phyloP scores from a whole-genome alignment of 2,797 vertebrate genomes.

The Hippopotamyrus pictus region DNA sequence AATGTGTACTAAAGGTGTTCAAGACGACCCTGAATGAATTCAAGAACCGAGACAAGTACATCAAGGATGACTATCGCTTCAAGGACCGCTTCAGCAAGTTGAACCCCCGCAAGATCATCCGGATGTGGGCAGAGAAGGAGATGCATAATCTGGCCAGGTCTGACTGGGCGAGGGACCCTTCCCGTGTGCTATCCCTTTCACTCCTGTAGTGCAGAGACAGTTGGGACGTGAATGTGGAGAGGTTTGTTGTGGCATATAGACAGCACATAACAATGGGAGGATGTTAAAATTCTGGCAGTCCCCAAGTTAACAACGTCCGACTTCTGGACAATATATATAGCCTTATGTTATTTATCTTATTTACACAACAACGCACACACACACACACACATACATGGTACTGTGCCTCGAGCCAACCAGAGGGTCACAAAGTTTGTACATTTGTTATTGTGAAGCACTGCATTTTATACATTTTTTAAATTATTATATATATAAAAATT shows the following conservation, averaged over 20 bases:
- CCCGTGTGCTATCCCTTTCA: not conserved
- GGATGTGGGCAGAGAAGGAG: constrained; percentile 98
- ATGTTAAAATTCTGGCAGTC: not conserved
- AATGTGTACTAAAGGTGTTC: constrained; percentile 94
- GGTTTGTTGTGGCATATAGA: not conserved
- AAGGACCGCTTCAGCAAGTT: constrained; percentile 95
- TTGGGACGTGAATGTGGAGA: not conserved
- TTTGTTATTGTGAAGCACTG: not conserved
- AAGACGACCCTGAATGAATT: constrained; percentile 98
- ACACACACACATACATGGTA: too few species aligned
- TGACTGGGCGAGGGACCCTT: not conserved
- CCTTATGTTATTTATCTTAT: too few species aligned
- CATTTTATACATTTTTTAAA: too few species aligned
- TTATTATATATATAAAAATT: too few species aligned
- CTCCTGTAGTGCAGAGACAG: not conserved
- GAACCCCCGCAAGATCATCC: constrained; percentile 91
- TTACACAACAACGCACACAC: too few species aligned
- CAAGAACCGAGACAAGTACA: constrained; percentile 93
- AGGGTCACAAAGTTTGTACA: too few species aligned
- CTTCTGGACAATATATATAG: not conserved
- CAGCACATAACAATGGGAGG: not conserved
- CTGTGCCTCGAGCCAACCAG: too few species aligned
- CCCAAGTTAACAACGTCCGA: not conserved
- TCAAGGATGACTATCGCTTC: constrained; percentile 96
- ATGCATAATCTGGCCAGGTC: constrained; percentile 92